Base-by-base conservation (phyloP, 2,113 vertebrate genomes). In the Xenopus tropicalis region DNA sequence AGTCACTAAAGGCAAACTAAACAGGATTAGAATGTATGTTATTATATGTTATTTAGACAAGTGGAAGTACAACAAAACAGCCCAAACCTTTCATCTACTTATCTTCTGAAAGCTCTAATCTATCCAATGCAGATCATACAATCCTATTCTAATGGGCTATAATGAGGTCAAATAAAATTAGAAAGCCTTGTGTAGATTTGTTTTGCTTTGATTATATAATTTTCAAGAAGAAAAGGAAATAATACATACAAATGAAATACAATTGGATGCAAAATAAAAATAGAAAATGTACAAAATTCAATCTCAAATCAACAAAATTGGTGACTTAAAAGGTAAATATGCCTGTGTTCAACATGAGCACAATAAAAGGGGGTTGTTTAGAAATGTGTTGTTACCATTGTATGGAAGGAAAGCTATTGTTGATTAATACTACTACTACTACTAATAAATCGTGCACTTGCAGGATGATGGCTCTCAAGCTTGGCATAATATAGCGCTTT, bases 11-110 rank as follows among this genome's bases (percentile, higher is more conserved):
- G 87, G 87, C 87, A 85, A 82, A 67, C 63, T 78, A 61, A 64
- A 66, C 75, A 82, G 82, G 84, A 84, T 88, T 59, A 63, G 78
- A 92, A 91, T 90, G 87, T 85, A 86, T 85, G 87, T 84, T 93
- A 95, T 96, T 95, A 95, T 87, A 85, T 90, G 84, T 91, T 86
- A 93, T 97, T 95, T 94, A 86, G 88, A 80, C 83, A 89, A 93
- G 88, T 88, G 88, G 87, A 77, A 72, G 86, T 85, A 84, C 75
- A 88, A 82, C 82, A 82, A n/a, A 88, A 92, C 91, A 91, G 86
- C 86, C 78, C 61, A 78, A 86, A 85, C 85, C 91, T 91, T 92
- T 92, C 88, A 91, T 83, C 88, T 85, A 61, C 85, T 89, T 84
- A 88, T 93, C 93, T 93, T 86, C 83, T 79, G 88, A 93, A 88